phyloP scores from a whole-genome alignment of 1,140 invertebrate species.

The Ridgeia piscesae region DNA sequence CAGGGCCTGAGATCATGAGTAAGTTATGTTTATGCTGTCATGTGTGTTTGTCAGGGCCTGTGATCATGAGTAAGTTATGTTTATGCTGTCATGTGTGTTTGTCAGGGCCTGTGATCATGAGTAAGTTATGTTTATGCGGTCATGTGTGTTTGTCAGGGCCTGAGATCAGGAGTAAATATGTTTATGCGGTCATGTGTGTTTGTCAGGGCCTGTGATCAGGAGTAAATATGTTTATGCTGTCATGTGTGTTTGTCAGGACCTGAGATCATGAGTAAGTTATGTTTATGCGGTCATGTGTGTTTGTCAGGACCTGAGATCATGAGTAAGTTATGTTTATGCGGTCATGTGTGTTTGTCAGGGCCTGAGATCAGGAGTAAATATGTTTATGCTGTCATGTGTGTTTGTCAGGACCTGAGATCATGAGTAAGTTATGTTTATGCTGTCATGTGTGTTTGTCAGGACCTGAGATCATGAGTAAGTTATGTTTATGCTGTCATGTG shows the following conservation, averaged over 20 bases:
- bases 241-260: conserved; percentile 69
- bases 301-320: conserved; percentile 92
- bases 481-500: too few species aligned
- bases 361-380: conserved; percentile 99
- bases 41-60: conserved; percentile 72
- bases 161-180: conserved; percentile 99
- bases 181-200: too few species aligned
- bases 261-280: conserved; percentile 99
- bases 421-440: too few species aligned
- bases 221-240: too few species aligned
- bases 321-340: too few species aligned
- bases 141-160: conserved; percentile 69
- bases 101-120: conserved; percentile 97
- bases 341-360: conserved; percentile 62
- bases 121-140: too few species aligned
- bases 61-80: conserved; percentile 99
- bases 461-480: conserved; percentile 99
- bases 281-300: too few species aligned
- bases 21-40: too few species aligned
- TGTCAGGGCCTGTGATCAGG: conserved; percentile 95
- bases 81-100: too few species aligned
- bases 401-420: conserved; percentile 88
- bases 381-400: too few species aligned
- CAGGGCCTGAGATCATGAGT: conserved; percentile 98
- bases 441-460: conserved; percentile 63